These are phyloP conservation scores for Polyergus mexicanus DNA, from an alignment of 1,140 invertebrate genomes.

Conservation along the genomic window DNA sequence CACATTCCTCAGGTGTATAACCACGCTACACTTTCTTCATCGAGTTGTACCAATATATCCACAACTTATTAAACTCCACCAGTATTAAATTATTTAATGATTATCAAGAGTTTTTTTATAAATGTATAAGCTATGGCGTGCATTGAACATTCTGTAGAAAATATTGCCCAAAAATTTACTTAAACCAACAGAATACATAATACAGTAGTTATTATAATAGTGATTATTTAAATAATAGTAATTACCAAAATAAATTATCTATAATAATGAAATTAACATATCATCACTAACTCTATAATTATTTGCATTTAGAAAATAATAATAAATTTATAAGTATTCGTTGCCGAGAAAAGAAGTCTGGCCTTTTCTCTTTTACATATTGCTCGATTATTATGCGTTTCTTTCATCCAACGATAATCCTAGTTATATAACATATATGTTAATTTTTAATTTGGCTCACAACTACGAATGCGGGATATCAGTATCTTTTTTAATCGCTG, in stretches of 20 bases:
- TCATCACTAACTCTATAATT: slow-evolving; percentile 29
- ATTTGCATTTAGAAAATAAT: slow-evolving; percentile 40
- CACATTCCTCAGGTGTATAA: slow-evolving; percentile 86
- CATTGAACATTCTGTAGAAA: slow-evolving; percentile 57
- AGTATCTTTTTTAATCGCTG: slow-evolving; percentile 42
- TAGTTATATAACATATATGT: slow-evolving; percentile 28
- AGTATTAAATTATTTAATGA: slow-evolving; percentile 48
- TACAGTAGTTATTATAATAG: slow-evolving; percentile 23
- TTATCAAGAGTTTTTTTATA: slow-evolving; percentile 32
- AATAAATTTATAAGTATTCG: slow-evolving; percentile 34
- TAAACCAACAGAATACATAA: slow-evolving; percentile 42
- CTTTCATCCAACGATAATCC: slow-evolving; percentile 20
- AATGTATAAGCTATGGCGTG: slow-evolving; percentile 52
- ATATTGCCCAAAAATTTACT: slow-evolving; percentile 43
- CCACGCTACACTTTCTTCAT: slow-evolving; percentile 85
- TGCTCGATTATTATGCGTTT: slow-evolving; percentile 44
- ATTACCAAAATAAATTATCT: slow-evolving; percentile 50
- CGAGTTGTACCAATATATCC: slow-evolving; percentile 85
- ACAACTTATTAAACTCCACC: slow-evolving; percentile 56
- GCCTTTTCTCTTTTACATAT: slow-evolving; percentile 23
- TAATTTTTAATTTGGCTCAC: slow-evolving; percentile 49
- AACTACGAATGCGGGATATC: slow-evolving; percentile 42
- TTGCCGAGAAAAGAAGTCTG: slow-evolving; percentile 38
- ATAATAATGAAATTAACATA: slow-evolving; percentile 57
- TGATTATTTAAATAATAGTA: slow-evolving; percentile 34